Conservation (phyloP, 2,797 vertebrate genomes). For the Muraenolepis orangiensis region DNA sequence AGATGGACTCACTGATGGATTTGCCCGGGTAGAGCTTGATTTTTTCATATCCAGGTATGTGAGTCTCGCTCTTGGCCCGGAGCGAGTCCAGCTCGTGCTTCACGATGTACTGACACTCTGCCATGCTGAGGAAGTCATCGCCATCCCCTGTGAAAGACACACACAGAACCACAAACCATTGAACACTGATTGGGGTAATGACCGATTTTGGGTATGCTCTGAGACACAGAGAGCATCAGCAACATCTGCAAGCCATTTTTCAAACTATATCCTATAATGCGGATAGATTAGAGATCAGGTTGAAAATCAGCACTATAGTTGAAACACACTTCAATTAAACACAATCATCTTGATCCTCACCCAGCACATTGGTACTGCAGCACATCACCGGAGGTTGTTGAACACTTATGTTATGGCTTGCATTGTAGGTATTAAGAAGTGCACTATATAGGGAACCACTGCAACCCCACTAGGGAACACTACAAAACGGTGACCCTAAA, state of each 20-base stretch:
- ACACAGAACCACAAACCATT: constrained; percentile 3
- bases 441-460: background rate
- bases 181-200: too few species aligned
- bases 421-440: background rate
- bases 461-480: background rate
- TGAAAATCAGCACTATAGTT: background rate
- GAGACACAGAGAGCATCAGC: too few species aligned
- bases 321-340: background rate
- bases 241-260: too few species aligned
- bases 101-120: constrained; percentile 93
- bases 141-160: constrained; percentile 80
- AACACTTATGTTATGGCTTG: background rate
- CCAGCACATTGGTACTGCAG: background rate
- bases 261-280: too few species aligned
- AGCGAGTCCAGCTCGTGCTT: constrained; percentile 94
- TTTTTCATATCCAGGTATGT: constrained; percentile 87
- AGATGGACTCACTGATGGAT: constrained; percentile 76
- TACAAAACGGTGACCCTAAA: background rate
- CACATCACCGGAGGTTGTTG: background rate
- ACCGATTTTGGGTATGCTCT: too few species aligned
- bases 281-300: too few species aligned
- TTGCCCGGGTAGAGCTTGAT: constrained; percentile 94
- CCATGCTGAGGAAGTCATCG: constrained; percentile 85
- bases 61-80: constrained; percentile 86
- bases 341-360: background rate